Conservation (phyloP, 2,797 vertebrate genomes). For the Cephalopachus bancanus region DNA sequence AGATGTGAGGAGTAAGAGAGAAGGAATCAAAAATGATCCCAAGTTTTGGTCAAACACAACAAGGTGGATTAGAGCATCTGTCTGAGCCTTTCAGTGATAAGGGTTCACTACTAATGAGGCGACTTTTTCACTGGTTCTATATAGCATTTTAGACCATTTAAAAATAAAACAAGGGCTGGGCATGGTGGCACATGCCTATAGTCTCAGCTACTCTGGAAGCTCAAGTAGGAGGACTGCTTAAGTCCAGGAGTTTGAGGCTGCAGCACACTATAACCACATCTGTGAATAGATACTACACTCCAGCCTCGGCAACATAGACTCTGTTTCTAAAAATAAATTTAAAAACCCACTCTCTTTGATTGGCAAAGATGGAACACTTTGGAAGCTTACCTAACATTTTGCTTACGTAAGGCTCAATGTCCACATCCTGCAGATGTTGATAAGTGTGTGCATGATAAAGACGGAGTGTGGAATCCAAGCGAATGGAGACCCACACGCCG, state of each 20-base stretch:
- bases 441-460: conserved; percentile 98
- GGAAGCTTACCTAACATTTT: conserved; percentile 97
- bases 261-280: background rate
- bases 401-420: conserved; percentile 99
- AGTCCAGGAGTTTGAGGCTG: background rate
- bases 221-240: background rate
- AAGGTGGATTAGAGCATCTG: background rate
- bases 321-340: background rate
- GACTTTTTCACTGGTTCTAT: background rate
- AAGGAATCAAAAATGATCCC: background rate
- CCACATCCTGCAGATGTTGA: conserved; percentile 98
- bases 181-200: background rate
- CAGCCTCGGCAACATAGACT: background rate
- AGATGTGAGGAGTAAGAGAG: background rate
- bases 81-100: background rate
- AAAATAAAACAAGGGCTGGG: conserved; percentile 7
- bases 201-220: background rate
- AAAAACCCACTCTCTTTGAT: background rate
- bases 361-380: conserved; percentile 45
- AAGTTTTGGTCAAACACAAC: background rate
- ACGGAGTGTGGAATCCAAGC: conserved; percentile 97
- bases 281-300: background rate
- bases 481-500: conserved; percentile 99
- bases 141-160: conserved; percentile 47
- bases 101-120: background rate